Evolutionary conservation across 2,888 invertebrate genomes (phyloP).

Genomic region (Criorhina ranunculi): DNA sequence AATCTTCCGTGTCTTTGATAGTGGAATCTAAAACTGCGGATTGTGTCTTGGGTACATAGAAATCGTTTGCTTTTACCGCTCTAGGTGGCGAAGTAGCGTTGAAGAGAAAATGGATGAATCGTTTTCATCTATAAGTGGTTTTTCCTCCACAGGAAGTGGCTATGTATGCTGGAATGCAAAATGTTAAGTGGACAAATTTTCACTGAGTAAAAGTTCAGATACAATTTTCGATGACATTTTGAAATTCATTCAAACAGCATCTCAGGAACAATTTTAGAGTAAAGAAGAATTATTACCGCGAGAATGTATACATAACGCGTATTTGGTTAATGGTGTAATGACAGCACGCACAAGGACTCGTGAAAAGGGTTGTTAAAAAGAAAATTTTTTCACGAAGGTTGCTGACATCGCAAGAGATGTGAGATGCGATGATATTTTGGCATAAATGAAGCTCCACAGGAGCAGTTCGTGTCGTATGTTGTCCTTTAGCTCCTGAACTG

Average conservation of each 20-base stretch:
- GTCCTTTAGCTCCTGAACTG: no score
- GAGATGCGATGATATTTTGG: no score
- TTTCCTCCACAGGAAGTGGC: no score
- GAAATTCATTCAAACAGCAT: no score
- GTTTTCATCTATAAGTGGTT: no score
- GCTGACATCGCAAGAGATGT: conserved; percentile 21
- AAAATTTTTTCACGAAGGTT: conserved; percentile 66
- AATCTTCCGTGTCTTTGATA: background rate
- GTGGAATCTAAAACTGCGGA: background rate
- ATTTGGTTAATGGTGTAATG: conserved; percentile 56
- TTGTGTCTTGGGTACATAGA: background rate
- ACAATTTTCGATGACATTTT: no score
- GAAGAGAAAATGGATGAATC: background rate
- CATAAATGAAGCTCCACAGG: no score
- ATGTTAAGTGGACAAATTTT: no score
- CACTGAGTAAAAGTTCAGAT: no score
- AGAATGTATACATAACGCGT: conserved; percentile 60
- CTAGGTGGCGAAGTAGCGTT: background rate
- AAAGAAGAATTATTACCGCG: conserved; percentile 60
- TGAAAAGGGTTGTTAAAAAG: conserved; percentile 54
- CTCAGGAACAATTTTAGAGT: conserved; percentile 47
- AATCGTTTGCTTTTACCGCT: background rate
- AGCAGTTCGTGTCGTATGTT: no score
- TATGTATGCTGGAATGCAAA: no score
- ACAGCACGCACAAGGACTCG: conserved; percentile 51